These are phyloP conservation scores for Agrochola lychnidis DNA, from an alignment of 2,888 invertebrate species.

Conservation along the genomic window DNA sequence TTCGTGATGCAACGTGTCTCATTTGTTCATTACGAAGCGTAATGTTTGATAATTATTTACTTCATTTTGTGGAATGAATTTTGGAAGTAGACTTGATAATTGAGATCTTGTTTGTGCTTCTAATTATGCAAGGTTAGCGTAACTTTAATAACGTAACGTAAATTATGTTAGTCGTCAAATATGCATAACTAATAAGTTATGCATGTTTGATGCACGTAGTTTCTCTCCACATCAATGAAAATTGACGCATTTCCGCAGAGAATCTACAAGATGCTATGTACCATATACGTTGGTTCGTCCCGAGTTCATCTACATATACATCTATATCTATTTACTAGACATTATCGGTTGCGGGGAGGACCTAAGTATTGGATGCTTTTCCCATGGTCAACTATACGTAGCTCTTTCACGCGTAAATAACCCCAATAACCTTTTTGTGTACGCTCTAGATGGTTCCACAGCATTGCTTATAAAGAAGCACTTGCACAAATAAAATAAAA, in stretches of 20 bases:
- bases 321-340: too few species aligned
- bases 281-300: too few species aligned
- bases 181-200: neutral
- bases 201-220: neutral
- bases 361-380: too few species aligned
- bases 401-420: too few species aligned
- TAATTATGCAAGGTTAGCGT: neutral
- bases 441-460: too few species aligned
- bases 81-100: neutral
- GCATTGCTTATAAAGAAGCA: too few species aligned
- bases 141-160: neutral
- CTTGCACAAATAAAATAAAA: too few species aligned
- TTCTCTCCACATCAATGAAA: neutral
- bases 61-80: neutral
- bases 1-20: constrained; percentile 57
- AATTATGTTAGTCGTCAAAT: neutral
- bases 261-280: neutral
- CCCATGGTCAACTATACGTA: too few species aligned
- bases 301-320: too few species aligned
- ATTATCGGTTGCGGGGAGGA: too few species aligned
- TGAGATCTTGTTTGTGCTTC: constrained; percentile 6
- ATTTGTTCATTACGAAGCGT: constrained; percentile 23
- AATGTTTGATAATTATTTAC: constrained; percentile 28
- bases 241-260: neutral
- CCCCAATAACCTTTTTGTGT: too few species aligned